These are phyloP conservation scores for Nibea albiflora DNA, from an alignment of 2,113 vertebrate species.

Conservation along the genomic window DNA sequence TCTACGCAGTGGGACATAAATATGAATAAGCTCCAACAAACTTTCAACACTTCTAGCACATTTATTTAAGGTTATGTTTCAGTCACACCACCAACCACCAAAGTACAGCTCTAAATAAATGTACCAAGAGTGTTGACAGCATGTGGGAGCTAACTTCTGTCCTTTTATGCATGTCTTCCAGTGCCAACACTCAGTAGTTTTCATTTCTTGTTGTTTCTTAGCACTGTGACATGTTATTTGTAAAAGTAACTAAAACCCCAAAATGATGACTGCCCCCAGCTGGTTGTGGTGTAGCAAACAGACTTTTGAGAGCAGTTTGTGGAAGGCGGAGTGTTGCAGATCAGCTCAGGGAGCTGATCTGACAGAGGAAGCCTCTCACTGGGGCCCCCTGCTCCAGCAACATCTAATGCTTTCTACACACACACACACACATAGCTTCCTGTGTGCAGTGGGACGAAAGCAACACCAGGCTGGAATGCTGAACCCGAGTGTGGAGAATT, in stretches of 20 bases:
- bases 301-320: conserved; percentile 3
- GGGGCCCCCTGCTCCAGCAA: conserved; percentile 43
- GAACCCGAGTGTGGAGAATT: conserved; percentile 73
- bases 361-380: conserved; percentile 58
- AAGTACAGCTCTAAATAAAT: background rate
- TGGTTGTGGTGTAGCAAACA: background rate
- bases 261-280: background rate
- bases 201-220: background rate
- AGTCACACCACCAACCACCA: conserved; percentile 5
- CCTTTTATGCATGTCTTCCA: background rate
- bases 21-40: background rate
- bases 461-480: conserved; percentile 73
- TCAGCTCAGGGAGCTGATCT: conserved; percentile 55
- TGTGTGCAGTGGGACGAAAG: conserved; percentile 59
- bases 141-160: background rate
- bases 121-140: background rate
- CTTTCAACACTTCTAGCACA: conserved; percentile 2
- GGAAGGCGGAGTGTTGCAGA: conserved; percentile 13
- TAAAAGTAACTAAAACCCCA: background rate
- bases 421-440: conserved; percentile 21
- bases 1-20: background rate
- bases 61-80: background rate
- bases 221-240: background rate
- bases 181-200: background rate
- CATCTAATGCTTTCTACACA: conserved; percentile 30